phyloP scores from a whole-genome alignment of 2,797 vertebrate genomes.

The Buceros bicornis region DNA sequence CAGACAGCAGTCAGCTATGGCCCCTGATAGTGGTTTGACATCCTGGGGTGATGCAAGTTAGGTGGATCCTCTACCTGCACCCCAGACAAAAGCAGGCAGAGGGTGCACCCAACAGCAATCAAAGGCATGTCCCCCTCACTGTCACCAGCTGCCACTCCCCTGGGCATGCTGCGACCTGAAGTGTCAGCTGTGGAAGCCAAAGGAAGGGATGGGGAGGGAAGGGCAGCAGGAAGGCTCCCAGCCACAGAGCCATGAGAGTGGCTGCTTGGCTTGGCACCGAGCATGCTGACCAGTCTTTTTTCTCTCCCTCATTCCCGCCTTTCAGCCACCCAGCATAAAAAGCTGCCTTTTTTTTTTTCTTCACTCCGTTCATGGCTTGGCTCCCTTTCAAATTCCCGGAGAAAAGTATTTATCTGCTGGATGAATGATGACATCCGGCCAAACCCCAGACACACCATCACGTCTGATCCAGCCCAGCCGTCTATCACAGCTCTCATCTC shows the following conservation, averaged over 20 bases:
- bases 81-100: neutral
- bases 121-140: neutral
- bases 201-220: neutral
- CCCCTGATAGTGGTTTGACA: neutral
- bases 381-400: conserved; percentile 27
- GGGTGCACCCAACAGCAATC: neutral
- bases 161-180: neutral
- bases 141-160: neutral
- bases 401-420: conserved; percentile 55
- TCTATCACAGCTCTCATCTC: conserved; percentile 31
- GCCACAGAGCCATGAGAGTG: accelerated
- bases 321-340: conserved; percentile 1
- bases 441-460: conserved; percentile 38
- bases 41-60: neutral
- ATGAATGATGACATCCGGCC: conserved; percentile 59
- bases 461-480: conserved; percentile 18
- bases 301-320: neutral
- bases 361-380: neutral
- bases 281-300: neutral
- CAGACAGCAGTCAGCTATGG: neutral
- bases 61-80: neutral
- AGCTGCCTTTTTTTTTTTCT: neutral
- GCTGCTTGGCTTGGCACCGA: neutral
- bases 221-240: neutral
- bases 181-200: neutral